phyloP scores from a whole-genome alignment of 2,113 vertebrate species.

The Vanacampus margaritifer region DNA sequence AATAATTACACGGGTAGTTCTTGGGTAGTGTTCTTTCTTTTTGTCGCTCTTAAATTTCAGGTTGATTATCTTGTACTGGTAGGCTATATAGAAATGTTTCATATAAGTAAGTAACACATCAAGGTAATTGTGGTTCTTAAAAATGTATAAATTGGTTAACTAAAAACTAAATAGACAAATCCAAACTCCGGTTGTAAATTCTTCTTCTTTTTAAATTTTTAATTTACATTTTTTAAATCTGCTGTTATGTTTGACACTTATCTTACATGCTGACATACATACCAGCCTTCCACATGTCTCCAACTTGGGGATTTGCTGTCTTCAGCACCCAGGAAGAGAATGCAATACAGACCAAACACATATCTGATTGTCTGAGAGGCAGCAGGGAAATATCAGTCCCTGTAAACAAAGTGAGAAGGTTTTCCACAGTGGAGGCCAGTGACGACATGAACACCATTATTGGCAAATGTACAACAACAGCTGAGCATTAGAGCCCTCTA shows the following conservation, averaged over 20 bases:
- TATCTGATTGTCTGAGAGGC: constrained; percentile 76
- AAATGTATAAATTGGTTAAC: background rate
- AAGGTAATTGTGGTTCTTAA: background rate
- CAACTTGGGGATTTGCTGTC: constrained; percentile 81
- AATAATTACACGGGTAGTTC: background rate
- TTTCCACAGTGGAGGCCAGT: background rate
- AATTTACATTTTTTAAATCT: background rate
- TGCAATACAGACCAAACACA: constrained; percentile 92
- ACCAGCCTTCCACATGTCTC: constrained; percentile 95
- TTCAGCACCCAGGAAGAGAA: constrained; percentile 94
- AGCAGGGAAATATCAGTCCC: constrained; percentile 64
- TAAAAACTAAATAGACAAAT: background rate
- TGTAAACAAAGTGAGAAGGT: constrained; percentile 28
- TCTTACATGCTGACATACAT: constrained; percentile 16
- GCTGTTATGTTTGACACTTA: background rate
- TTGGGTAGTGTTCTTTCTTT: no score
- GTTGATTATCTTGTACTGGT: no score
- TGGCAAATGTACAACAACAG: constrained; percentile 23
- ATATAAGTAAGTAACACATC: background rate
- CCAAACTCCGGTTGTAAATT: background rate
- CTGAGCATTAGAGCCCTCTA: constrained; percentile 15
- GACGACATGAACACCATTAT: constrained; percentile 7
- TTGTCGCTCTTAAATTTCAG: no score
- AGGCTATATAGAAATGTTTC: background rate
- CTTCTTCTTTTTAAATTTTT: no score